Base-by-base conservation (phyloP, 2,797 vertebrate species). In the Lateolabrax maculatus region DNA sequence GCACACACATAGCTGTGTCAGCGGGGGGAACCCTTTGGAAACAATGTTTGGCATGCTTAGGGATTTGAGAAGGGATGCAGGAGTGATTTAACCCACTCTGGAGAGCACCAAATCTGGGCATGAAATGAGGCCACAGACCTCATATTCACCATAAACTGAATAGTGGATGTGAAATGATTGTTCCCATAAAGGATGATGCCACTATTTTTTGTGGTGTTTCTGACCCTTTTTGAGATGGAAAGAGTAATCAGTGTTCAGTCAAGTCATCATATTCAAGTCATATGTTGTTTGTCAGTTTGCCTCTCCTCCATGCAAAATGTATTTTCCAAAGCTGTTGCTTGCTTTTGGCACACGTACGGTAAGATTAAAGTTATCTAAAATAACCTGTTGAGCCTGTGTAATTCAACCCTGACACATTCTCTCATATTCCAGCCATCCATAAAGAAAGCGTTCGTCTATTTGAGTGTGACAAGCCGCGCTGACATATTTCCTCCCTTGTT, bases 11-110 rank as follows among this genome's bases (percentile, higher is more conserved):
- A 77, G 80, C 80, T 80, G 76, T 84, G 84, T 87, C 81, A 88
- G 80, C 61, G 77, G 90, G 90, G 92, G 92, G 79, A 92, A 80
- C 87, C 92, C 89, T 89, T 88, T 70, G 88, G 89, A 93, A 91
- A 90, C 81, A 87, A 89, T 89, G 83, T 89, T 60, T 76, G 89
- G 81, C 55, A 44, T 80, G 74, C 66, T 60, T 53, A 60, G 76
- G 70, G 77, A 71, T 84, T 76, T 69, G 52, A 75, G 69, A 71
- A 65, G 64, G 75, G 71, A 48, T 6, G 48, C 53, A 44, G 69
- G 46, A 64, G 55, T 16, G 63, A 56, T 43, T 68, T 23, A 64
- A 70, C 43, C 60, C 65, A 18, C 60, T 71, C 58, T 43, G 44
- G 39, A 74, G 49, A 85, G 69, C 58, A 58, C 72, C 85, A 73